Conservation (phyloP, 2,797 vertebrate species). For the Hipposideros larvatus region DNA sequence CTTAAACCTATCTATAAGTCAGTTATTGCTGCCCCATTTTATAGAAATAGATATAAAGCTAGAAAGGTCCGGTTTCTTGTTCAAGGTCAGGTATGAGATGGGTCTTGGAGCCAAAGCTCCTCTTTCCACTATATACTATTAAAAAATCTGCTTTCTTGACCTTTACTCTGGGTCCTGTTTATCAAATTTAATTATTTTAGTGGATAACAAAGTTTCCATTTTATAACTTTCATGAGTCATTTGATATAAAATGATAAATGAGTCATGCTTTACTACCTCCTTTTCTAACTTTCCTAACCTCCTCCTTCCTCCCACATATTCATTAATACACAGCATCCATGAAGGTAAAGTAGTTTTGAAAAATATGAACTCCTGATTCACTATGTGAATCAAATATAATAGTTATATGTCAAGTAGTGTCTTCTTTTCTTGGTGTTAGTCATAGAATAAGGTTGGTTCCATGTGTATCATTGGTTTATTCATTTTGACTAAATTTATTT, state of each 20-base stretch:
- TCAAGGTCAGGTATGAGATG: not conserved
- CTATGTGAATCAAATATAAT: constrained; percentile 72
- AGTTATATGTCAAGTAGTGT: constrained; percentile 23
- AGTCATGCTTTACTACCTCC: constrained; percentile 44
- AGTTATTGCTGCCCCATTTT: not conserved
- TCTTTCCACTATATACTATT: not conserved
- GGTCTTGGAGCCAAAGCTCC: not conserved
- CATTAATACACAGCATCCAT: constrained; percentile 65
- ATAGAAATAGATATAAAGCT: not conserved
- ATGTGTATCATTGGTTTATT: not conserved
- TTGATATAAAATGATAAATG: constrained; percentile 74
- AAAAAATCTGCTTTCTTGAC: constrained; percentile 34
- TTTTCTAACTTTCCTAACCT: constrained; percentile 37
- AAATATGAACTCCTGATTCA: constrained; percentile 77
- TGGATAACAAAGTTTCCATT: constrained; percentile 54
- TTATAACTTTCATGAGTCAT: constrained; percentile 76
- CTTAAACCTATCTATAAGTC: not conserved
- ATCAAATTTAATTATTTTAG: constrained; percentile 47
- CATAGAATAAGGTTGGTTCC: not conserved
- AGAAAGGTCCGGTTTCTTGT: not conserved
- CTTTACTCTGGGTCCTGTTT: not conserved
- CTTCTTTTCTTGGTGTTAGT: constrained; percentile 60
- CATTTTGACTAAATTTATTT: constrained; percentile 18
- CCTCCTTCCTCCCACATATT: constrained; percentile 63
- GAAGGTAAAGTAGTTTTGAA: constrained; percentile 59